These are phyloP conservation scores for Hyles euphorbiae DNA, from an alignment of 1,140 invertebrate species.

Conservation along the genomic window DNA sequence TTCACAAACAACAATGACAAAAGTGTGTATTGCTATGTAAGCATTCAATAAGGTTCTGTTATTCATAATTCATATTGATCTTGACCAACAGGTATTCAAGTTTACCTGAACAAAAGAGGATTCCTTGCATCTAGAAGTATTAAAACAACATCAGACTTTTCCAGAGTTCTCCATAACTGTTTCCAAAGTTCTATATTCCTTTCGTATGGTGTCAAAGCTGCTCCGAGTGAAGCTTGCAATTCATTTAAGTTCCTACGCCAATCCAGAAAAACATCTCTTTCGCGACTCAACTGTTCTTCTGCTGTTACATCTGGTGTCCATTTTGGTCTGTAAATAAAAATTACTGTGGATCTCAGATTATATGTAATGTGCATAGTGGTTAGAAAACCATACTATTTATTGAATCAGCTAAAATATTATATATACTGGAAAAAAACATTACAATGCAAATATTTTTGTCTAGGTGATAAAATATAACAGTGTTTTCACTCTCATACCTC, in stretches of 20 bases:
- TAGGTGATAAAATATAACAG: too few relatives aligned
- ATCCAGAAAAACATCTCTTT: constrained; percentile 89
- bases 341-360: too few relatives aligned
- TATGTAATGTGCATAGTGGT: too few relatives aligned
- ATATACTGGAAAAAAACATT: too few relatives aligned
- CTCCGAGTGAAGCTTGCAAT: constrained; percentile 83
- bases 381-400: too few relatives aligned
- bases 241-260: constrained; percentile 90
- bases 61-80: background rate
- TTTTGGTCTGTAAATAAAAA: constrained; percentile 77
- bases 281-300: constrained; percentile 85
- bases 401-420: too few relatives aligned
- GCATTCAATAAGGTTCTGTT: too few relatives aligned
- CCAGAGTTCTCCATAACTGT: constrained; percentile 98
- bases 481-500: too few relatives aligned
- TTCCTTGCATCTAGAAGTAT: constrained; percentile 98
- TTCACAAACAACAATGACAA: too few relatives aligned
- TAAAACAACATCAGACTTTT: constrained; percentile 95
- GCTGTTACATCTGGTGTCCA: constrained; percentile 87
- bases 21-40: too few relatives aligned
- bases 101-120: constrained; percentile 90
- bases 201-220: constrained; percentile 97
- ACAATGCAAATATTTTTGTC: too few relatives aligned
- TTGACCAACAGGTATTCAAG: background rate
- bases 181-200: constrained; percentile 99